A percentile compares a stretch with the other conserved stretches of the same genome.
Evolutionary conservation across 1,140 invertebrate species (phyloP).

Genomic region (Micrasema minimum): DNA sequence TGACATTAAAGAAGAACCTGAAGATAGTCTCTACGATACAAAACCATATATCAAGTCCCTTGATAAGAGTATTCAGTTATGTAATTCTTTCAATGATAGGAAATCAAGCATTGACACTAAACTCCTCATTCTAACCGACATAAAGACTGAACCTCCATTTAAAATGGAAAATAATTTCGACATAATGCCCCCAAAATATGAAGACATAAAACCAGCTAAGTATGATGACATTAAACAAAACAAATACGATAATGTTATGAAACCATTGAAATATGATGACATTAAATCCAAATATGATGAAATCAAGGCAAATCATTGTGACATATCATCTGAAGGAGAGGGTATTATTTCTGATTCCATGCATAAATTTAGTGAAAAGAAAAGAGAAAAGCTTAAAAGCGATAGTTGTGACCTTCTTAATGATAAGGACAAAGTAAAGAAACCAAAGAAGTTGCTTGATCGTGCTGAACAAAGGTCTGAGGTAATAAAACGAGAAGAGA

Average conservation of each 20-base stretch:
- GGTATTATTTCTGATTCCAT: conserved; percentile 56
- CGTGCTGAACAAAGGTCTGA: conserved; percentile 52
- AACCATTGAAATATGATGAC: conserved; percentile 33
- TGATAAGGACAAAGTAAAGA: conserved; percentile 70
- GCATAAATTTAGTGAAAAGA: conserved; percentile 68
- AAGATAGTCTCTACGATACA: conserved; percentile 52
- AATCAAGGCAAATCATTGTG: conserved; percentile 55
- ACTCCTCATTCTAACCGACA: conserved; percentile 33
- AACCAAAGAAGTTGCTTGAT: conserved; percentile 60
- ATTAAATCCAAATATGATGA: conserved; percentile 28
- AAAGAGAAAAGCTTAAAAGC: conserved; percentile 74
- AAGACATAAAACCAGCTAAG: conserved; percentile 30
- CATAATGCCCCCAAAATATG: conserved; percentile 37
- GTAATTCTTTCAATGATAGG: conserved; percentile 41
- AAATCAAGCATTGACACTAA: conserved; percentile 38
- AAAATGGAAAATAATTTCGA: conserved; percentile 46
- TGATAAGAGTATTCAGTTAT: conserved; percentile 38
- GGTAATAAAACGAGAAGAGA: conserved; percentile 71
- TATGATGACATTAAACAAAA: conserved; percentile 9
- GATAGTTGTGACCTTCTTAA: conserved; percentile 68
- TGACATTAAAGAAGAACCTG: conserved; percentile 60
- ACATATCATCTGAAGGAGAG: conserved; percentile 70
- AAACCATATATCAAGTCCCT: conserved; percentile 32
- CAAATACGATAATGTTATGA: conserved; percentile 13
- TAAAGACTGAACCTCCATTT: conserved; percentile 46